These are phyloP conservation scores for Trisateles emortualis DNA, from an alignment of 2,888 invertebrate species.

Conservation along the genomic window DNA sequence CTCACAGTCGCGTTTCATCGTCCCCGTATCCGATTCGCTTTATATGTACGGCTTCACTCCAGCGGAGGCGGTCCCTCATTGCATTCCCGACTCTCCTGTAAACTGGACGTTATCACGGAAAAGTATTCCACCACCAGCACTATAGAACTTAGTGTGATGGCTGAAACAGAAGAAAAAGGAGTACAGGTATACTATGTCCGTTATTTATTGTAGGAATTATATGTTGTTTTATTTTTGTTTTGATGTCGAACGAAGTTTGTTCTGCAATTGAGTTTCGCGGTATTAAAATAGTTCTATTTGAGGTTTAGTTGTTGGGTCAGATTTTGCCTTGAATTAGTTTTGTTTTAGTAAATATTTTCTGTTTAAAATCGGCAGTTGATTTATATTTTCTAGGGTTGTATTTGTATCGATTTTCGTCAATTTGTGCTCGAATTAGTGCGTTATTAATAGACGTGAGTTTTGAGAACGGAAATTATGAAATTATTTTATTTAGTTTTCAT, in stretches of 20 bases:
- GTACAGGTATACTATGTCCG: conserved; percentile 58
- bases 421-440: too few relatives aligned
- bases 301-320: neutral
- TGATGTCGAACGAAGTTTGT: neutral
- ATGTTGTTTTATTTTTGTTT: neutral
- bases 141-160: conserved; percentile 52
- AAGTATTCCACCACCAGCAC: conserved; percentile 6
- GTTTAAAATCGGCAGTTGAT: neutral
- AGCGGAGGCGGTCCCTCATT: conserved; percentile 53
- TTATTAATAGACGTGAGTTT: too few relatives aligned
- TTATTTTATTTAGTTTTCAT: too few relatives aligned
- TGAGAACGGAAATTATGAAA: too few relatives aligned
- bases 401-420: neutral
- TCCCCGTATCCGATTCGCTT: conserved; percentile 37
- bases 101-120: conserved; percentile 42
- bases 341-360: conserved; percentile 2
- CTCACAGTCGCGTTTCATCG: conserved; percentile 37
- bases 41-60: conserved; percentile 55
- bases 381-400: neutral
- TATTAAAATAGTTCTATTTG: conserved; percentile 18
- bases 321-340: neutral
- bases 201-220: neutral
- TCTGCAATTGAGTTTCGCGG: conserved; percentile 14
- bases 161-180: conserved; percentile 67
- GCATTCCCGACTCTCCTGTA: conserved; percentile 58